phyloP scores from a whole-genome alignment of 2,113 vertebrate genomes.

The Grantiella picta region DNA sequence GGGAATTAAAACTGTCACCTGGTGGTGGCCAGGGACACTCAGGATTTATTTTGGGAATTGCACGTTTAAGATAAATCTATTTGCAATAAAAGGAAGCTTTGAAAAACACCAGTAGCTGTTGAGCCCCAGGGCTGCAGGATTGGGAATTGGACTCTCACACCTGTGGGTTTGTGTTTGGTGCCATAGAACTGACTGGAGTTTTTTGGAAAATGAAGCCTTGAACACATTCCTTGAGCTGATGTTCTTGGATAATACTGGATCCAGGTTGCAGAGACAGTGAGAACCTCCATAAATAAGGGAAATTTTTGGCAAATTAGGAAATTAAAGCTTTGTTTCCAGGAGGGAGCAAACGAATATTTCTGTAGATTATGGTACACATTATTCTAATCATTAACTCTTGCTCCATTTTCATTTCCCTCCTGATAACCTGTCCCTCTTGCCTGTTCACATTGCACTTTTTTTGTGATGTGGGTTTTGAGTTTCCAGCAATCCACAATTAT shows the following conservation, averaged over 20 bases:
- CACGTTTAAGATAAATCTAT: background rate
- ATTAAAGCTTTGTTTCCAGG: background rate
- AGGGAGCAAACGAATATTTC: background rate
- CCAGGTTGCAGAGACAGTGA: background rate
- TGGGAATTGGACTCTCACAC: fast-evolving
- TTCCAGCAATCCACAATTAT: background rate
- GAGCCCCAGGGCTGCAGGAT: background rate
- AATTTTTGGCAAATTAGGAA: background rate
- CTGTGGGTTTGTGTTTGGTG: background rate
- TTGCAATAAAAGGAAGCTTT: background rate
- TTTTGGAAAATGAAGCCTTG: background rate
- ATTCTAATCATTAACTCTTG: background rate
- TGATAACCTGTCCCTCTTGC: background rate
- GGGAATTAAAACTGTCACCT: background rate
- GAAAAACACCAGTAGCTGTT: background rate
- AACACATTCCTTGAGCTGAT: too few species aligned
- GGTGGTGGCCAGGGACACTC: background rate
- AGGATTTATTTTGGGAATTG: background rate
- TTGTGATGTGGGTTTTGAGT: background rate
- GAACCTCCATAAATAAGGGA: background rate
- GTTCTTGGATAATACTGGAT: background rate
- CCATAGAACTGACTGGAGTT: background rate
- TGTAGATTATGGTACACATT: fast-evolving
- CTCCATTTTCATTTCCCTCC: background rate
- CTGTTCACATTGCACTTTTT: fast-evolving